Conservation (phyloP, 2,888 invertebrate species). For the Cylindroiulus punctatus region DNA sequence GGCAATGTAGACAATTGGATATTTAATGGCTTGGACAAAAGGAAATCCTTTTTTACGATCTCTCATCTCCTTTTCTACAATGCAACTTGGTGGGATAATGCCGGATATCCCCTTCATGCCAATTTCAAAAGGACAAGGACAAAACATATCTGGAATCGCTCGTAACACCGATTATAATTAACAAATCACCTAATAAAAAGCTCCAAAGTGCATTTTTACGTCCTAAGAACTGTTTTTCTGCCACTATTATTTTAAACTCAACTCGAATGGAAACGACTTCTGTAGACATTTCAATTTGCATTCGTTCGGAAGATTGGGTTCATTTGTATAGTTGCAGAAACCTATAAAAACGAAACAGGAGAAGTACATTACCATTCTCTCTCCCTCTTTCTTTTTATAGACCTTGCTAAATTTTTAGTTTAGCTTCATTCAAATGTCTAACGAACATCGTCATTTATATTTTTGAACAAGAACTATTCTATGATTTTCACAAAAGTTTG, state of each 20-base stretch:
- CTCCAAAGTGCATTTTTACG: background rate
- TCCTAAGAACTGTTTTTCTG: background rate
- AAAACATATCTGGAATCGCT: conserved; percentile 25
- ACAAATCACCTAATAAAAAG: conserved; percentile 16
- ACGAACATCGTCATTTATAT: background rate
- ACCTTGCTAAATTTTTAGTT: conserved; percentile 1
- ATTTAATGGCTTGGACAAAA: conserved; percentile 38
- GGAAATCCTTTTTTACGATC: conserved; percentile 42
- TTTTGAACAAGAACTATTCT: no score
- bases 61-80: conserved; percentile 30
- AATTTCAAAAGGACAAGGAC: conserved; percentile 29
- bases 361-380: conserved; percentile 5
- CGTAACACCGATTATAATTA: background rate
- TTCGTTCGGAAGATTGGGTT: background rate
- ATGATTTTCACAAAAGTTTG: no score
- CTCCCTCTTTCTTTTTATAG: background rate
- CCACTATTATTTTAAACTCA: background rate
- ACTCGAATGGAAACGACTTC: background rate
- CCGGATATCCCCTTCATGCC: conserved; percentile 31
- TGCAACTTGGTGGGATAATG: conserved; percentile 32
- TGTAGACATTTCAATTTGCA: background rate
- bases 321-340: background rate
- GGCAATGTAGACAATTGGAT: conserved; percentile 42
- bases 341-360: background rate
- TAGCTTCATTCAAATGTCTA: background rate